Evolutionary conservation across 2,113 vertebrate genomes (phyloP), one percentile per base, ranked within the genome.

Genomic region (Solea senegalensis): DNA sequence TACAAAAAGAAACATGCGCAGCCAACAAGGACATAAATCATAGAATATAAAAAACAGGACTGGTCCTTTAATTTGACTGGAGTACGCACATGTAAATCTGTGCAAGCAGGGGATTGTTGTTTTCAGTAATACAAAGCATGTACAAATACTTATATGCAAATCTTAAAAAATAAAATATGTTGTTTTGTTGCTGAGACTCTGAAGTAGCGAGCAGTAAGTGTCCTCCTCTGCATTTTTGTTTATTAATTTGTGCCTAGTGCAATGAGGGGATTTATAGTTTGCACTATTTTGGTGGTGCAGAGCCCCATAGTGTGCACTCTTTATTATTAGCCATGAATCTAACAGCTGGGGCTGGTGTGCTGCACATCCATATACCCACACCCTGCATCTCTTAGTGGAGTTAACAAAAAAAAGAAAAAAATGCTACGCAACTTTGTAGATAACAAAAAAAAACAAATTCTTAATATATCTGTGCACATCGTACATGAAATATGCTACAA

Each of bases 351-450:
- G 54, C 74, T 51, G 62, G 21, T 40, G 69, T 61, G 16, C 46
- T 50, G 70, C 58, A 40, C 52, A 50, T 56, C 57, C 56, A 39
- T 62, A 43, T 15, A 65, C 9, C 72, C 75, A 72, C 72, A 71
- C 40, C 13, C 50, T 26, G 62, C 26, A 15, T 62, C 58, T 49
- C 45, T 78, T 71, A 83, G 64, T 79, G 74, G 53, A 80, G 46
- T 26, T 44, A 2, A 21, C 21, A 21, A 1, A 21, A 21, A 21
- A 21, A 21, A 21, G 21, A 21, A 21, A 21, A 21, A 21, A 21
- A 21, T 21, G 21, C 21, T 21, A 21, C 1, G 21, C 21, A 21
- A 21, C 21, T 21, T 21, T 21, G 21, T 21, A 21, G 21, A 21
- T 21, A 21, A 21, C 21, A 21, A 21, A 21, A 21, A 21, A 21